A percentile compares a stretch with the other conserved stretches of the same genome.
These are phyloP conservation scores for Brachionus angularis DNA, from an alignment of 1,140 invertebrate species.

Conservation along the genomic window DNA sequence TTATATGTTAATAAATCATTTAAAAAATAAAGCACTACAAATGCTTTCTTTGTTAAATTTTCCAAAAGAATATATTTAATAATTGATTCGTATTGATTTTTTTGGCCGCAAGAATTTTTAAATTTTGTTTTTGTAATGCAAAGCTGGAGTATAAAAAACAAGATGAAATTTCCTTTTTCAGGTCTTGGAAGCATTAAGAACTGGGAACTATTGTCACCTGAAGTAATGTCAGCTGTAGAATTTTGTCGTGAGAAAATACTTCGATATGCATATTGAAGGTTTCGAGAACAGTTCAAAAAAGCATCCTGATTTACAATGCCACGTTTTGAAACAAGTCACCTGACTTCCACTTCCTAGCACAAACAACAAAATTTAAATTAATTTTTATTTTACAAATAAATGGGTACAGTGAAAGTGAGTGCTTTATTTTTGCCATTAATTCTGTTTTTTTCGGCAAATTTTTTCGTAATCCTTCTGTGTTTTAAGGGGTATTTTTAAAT, in stretches of 20 bases:
- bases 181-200: not conserved
- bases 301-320: conserved; percentile 21
- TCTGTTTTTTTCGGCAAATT: no score
- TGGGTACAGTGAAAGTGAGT: no score
- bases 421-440: no score
- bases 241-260: conserved; percentile 55
- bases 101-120: not conserved
- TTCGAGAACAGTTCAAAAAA: conserved; percentile 55
- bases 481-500: no score
- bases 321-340: no score
- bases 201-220: conserved; percentile 57
- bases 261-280: conserved; percentile 55
- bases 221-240: conserved; percentile 56
- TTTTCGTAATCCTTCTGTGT: no score
- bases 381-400: no score
- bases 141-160: conserved; percentile 10
- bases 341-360: no score
- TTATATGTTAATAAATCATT: no score
- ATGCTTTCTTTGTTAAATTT: not conserved
- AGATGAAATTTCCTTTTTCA: conserved; percentile 5
- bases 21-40: no score
- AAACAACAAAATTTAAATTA: no score
- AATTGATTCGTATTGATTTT: not conserved
- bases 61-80: not conserved
- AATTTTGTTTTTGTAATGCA: not conserved